Percentiles rank a stretch among this genome's conserved stretches.
These are phyloP conservation scores for Erythrocebus patas DNA, from an alignment of 2,113 vertebrate genomes.

Conservation along the genomic window DNA sequence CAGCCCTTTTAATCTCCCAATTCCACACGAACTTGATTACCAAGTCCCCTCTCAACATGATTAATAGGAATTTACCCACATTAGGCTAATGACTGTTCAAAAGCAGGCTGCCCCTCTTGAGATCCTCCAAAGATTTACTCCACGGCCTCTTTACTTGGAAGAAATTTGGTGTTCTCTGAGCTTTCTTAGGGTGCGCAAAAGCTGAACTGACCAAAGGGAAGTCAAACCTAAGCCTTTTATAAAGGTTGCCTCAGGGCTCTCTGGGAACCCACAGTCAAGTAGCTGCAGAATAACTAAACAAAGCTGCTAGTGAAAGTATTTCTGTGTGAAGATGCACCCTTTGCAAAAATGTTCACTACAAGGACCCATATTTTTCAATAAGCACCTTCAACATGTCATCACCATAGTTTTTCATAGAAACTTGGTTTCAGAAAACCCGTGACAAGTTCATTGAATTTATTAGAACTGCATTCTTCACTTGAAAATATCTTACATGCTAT, in stretches of 20 bases:
- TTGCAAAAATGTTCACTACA: neutral
- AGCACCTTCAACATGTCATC: neutral
- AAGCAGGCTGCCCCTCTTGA: neutral
- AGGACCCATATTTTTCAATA: neutral
- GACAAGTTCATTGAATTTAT: neutral
- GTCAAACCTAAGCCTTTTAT: neutral
- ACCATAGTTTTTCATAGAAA: neutral
- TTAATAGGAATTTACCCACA: too few species aligned
- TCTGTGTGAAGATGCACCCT: conserved; percentile 5
- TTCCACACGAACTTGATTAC: neutral
- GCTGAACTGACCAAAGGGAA: neutral
- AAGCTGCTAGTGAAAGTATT: neutral
- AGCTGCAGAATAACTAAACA: neutral
- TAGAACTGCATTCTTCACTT: conserved; percentile 1
- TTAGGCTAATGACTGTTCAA: neutral
- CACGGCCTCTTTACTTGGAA: neutral
- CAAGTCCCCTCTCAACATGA: neutral
- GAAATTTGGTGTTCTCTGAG: neutral
- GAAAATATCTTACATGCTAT: neutral
- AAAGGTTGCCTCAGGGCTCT: neutral
- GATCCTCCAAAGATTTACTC: neutral
- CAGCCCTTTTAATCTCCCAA: neutral
- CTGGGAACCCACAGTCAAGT: neutral
- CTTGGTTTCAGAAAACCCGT: conserved; percentile 17
- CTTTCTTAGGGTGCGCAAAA: neutral